These are phyloP conservation scores for Liolophura sinensis DNA, from an alignment of 1,140 invertebrate species.

Conservation along the genomic window DNA sequence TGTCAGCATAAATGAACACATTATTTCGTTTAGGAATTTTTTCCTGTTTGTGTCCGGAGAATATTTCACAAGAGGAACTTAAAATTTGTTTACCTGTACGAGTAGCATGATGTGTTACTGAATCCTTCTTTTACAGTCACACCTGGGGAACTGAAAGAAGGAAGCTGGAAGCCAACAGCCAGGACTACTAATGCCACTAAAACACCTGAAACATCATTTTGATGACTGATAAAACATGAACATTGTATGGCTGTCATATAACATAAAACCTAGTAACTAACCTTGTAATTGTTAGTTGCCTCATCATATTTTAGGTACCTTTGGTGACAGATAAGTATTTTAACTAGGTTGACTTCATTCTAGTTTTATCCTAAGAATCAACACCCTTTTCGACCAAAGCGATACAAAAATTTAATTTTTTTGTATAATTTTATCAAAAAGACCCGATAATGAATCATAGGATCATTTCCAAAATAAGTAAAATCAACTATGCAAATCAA, in stretches of 20 bases:
- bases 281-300: not conserved
- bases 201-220: slow-evolving; percentile 48
- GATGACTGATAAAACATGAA: not conserved
- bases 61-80: too few relatives aligned
- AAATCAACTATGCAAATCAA: not conserved
- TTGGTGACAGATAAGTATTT: slow-evolving; percentile 28
- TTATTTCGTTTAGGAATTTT: not conserved
- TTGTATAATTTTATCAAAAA: too few relatives aligned
- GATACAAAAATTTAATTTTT: too few relatives aligned
- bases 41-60: not conserved
- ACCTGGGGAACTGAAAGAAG: slow-evolving; percentile 55
- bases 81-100: too few relatives aligned
- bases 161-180: slow-evolving; percentile 62
- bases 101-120: slow-evolving; percentile 7
- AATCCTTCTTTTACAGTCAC: slow-evolving; percentile 34
- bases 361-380: not conserved
- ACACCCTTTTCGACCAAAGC: too few relatives aligned
- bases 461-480: not conserved
- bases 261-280: slow-evolving; percentile 1
- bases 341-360: not conserved
- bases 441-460: not conserved
- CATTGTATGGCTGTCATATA: not conserved
- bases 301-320: slow-evolving; percentile 14
- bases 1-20: not conserved
- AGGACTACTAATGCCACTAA: slow-evolving; percentile 59